A percentile compares a stretch with the other conserved stretches of the same genome.
Evolutionary conservation across 2,797 vertebrate genomes (phyloP).

Genomic region (Hemibagrus guttatus): DNA sequence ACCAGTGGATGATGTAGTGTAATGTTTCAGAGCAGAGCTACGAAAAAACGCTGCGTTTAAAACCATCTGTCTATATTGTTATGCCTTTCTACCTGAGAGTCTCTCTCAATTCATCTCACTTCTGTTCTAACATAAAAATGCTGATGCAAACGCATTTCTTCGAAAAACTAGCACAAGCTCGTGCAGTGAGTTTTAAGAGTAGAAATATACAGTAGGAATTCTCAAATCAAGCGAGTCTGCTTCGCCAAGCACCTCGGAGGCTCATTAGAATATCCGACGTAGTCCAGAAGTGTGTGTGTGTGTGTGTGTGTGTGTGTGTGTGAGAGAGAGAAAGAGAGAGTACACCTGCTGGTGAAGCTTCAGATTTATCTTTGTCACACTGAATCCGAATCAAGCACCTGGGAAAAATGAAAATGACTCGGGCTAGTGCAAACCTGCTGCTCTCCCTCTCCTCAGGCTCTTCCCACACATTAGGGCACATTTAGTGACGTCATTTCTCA

Average conservation of each 20-base stretch:
- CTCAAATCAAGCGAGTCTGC: not conserved
- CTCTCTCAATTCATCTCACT: not conserved
- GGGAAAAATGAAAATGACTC: slow-evolving; percentile 22
- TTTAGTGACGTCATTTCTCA: not conserved
- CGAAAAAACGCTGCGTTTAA: not conserved
- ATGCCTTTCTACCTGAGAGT: not conserved
- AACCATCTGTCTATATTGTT: slow-evolving; percentile 24
- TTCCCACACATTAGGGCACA: slow-evolving; percentile 20
- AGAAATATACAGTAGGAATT: too few relatives aligned
- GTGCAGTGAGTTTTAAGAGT: not conserved
- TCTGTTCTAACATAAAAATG: not conserved
- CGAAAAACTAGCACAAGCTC: not conserved
- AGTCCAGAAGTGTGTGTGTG: slow-evolving; percentile 8
- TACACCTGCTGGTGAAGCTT: slow-evolving; percentile 23
- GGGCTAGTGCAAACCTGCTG: slow-evolving; percentile 3
- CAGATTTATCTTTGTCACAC: slow-evolving; percentile 34
- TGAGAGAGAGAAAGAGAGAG: not conserved
- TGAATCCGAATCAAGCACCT: slow-evolving; percentile 40
- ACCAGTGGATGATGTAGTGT: not conserved
- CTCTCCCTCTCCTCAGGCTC: slow-evolving; percentile 4
- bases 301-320: slow-evolving; percentile 1
- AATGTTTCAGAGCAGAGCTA: not conserved
- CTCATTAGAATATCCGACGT: slow-evolving; percentile 13
- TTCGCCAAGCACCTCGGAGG: not conserved
- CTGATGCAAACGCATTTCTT: not conserved